Evolutionary conservation across 1,140 invertebrate genomes (phyloP), one percentile per base, ranked within the genome.

Genomic region (Hyles vespertilio): DNA sequence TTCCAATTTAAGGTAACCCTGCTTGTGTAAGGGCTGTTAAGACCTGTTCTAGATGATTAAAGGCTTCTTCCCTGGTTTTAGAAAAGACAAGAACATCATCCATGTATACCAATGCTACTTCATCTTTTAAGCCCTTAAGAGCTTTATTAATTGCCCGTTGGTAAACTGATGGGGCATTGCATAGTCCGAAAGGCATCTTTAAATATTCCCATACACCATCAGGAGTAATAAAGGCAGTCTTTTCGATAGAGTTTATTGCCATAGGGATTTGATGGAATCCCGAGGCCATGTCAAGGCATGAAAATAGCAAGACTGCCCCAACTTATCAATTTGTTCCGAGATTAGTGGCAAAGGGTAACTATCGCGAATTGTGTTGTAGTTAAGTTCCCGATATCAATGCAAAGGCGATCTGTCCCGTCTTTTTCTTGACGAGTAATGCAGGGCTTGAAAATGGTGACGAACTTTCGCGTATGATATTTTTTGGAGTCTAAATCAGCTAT

Each of bases 1-100:
- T 69, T 65, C 2, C 71, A 55, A 51, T 76, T 76, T 32, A 76
- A 63, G 2, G 72, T 63, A 76, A 73, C 0, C 68, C 71, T 3
- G 63, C 48, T n/a, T 67, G 33, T 0, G 65, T 51, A 2, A 76
- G 43, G 3, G 56, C 51, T 9, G 53, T 5, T 36, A 73, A 40
- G 7, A 72, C 1, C 54, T 56, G 57, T 49, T 76, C 60, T 1
- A 76, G 46, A 1, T 61, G 53, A 0, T 2, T 0, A 5, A 73
- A 59, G 3, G 65, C 68, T 47, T 68, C 63, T n/a, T 63, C 50
- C 4, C 71, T 47, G 3, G 54, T 63, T 46, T 36, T 32, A 1
- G 68, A 71, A 22, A 22, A 22, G 11, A 52, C 49, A 11, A 69
- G 56, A 2, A 73, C 69, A 33, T 73, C 69, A 50, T 71, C 74